A percentile compares a stretch with the other conserved stretches of the same genome.
These are phyloP conservation scores for Thymelicus acteon DNA, from an alignment of 2,888 invertebrate genomes.

Conservation along the genomic window DNA sequence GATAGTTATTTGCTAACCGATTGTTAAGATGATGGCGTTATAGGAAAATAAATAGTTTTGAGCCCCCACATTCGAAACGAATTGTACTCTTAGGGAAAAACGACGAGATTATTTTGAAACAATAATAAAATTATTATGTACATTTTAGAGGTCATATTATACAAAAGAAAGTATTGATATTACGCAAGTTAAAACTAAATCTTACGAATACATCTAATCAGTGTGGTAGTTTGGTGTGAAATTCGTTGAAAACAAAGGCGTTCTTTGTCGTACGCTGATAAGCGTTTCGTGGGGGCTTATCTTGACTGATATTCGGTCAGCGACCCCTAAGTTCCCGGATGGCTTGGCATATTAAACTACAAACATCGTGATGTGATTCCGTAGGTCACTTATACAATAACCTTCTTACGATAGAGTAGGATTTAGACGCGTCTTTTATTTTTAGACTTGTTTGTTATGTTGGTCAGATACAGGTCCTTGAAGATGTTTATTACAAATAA, in stretches of 20 bases:
- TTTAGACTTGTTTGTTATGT: constrained; percentile 9
- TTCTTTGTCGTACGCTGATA: constrained; percentile 75
- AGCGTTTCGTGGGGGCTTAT: constrained; percentile 75
- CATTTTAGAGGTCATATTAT: too few species aligned
- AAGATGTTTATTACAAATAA: not conserved
- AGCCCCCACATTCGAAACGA: too few species aligned
- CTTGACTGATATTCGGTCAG: constrained; percentile 75
- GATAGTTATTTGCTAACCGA: too few species aligned
- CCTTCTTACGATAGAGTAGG: constrained; percentile 28
- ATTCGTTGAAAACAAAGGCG: constrained; percentile 76
- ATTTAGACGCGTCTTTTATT: constrained; percentile 9
- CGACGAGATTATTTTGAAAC: too few species aligned
- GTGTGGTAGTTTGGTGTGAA: constrained; percentile 59
- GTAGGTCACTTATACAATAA: constrained; percentile 37
- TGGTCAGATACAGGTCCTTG: constrained; percentile 3
- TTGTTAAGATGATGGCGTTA: too few species aligned
- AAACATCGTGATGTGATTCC: constrained; percentile 44
- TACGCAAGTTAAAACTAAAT: constrained; percentile 28
- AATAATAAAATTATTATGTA: too few species aligned
- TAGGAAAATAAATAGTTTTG: too few species aligned
- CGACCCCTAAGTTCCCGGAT: constrained; percentile 68
- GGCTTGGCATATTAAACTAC: constrained; percentile 57
- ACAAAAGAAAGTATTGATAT: not conserved
- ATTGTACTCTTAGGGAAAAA: too few species aligned
- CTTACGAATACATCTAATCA: constrained; percentile 61